These are phyloP conservation scores for Aporophyla lueneburgensis DNA, from an alignment of 2,888 invertebrate genomes.

Conservation along the genomic window DNA sequence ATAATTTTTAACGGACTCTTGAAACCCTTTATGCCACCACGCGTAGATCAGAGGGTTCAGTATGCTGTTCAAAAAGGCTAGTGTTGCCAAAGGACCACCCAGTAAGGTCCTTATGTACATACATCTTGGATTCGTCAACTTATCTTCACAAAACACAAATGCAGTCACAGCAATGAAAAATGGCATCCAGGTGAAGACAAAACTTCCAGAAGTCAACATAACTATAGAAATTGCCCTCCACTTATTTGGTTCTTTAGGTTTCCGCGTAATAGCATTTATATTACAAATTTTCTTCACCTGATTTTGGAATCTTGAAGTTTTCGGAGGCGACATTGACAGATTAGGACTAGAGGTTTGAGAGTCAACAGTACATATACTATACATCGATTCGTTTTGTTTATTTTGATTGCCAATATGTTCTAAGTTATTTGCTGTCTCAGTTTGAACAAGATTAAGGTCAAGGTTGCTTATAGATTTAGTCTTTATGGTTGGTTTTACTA, in stretches of 20 bases:
- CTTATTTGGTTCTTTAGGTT: slow-evolving; percentile 85
- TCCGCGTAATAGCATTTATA: slow-evolving; percentile 62
- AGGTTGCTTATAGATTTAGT: slow-evolving; percentile 79
- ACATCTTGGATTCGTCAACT: slow-evolving; percentile 86
- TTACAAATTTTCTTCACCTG: slow-evolving; percentile 60
- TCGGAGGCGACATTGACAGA: slow-evolving; percentile 60
- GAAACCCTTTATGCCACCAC: slow-evolving; percentile 93
- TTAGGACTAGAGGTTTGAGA: slow-evolving; percentile 70
- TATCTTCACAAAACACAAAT: slow-evolving; percentile 89
- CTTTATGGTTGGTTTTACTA: slow-evolving; percentile 47
- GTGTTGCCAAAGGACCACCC: slow-evolving; percentile 90
- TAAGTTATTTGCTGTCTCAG: slow-evolving; percentile 52
- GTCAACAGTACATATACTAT: slow-evolving; percentile 79
- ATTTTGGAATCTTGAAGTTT: slow-evolving; percentile 54
- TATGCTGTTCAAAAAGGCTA: slow-evolving; percentile 92
- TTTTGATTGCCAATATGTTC: slow-evolving; percentile 58
- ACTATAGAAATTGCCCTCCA: slow-evolving; percentile 92
- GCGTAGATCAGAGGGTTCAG: slow-evolving; percentile 93
- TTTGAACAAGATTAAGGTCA: slow-evolving; percentile 71
- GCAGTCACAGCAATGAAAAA: slow-evolving; percentile 91
- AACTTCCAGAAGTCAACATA: slow-evolving; percentile 91
- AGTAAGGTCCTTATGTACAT: slow-evolving; percentile 87
- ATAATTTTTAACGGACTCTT: slow-evolving; percentile 85
- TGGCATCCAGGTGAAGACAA: slow-evolving; percentile 92
- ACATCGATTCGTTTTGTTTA: slow-evolving; percentile 73